Evolutionary conservation across 2,888 invertebrate species (phyloP).

Genomic region (Melanotus villosus): DNA sequence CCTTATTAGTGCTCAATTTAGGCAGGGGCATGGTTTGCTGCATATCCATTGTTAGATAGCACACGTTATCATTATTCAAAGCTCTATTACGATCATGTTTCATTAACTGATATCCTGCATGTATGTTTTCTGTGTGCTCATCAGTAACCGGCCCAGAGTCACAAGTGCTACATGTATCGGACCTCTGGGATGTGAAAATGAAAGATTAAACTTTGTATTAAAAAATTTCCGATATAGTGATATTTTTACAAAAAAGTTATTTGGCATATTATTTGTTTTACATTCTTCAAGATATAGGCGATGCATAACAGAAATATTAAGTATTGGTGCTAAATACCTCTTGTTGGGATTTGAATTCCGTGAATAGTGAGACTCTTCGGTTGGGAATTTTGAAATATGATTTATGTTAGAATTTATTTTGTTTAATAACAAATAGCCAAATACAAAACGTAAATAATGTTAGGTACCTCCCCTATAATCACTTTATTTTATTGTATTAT

Average conservation of each 20-base stretch:
- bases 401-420: no score
- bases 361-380: conserved; percentile 22
- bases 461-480: no score
- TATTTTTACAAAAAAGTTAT: conserved; percentile 18
- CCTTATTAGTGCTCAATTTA: conserved; percentile 7
- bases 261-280: conserved; percentile 6
- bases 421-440: no score
- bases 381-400: conserved; percentile 14
- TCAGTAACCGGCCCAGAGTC: not conserved
- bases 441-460: no score
- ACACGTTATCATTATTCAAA: not conserved
- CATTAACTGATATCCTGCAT: not conserved
- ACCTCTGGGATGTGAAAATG: not conserved
- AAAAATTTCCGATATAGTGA: conserved; percentile 17
- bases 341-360: conserved; percentile 22
- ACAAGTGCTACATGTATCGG: not conserved
- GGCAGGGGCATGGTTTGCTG: conserved; percentile 45
- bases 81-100: not conserved
- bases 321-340: conserved; percentile 15
- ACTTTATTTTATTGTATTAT: no score
- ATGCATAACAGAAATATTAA: conserved; percentile 22
- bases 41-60: conserved; percentile 18
- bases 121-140: not conserved
- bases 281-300: conserved; percentile 22
- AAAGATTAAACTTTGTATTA: conserved; percentile 15